These are phyloP conservation scores for Eupithecia abbreviata DNA, from an alignment of 2,888 invertebrate species.

Conservation along the genomic window DNA sequence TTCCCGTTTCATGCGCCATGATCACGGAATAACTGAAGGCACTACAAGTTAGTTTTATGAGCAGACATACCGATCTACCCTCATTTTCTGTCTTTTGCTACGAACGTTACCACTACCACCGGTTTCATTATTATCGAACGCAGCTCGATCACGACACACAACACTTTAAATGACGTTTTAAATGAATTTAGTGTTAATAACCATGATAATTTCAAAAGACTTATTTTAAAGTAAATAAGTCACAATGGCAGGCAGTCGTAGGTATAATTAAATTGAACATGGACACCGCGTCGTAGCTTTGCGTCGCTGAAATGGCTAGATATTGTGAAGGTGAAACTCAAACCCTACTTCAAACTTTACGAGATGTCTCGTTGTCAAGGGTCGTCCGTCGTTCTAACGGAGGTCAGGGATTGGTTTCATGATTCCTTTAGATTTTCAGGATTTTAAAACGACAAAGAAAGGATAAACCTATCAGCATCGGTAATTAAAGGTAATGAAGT, in stretches of 20 bases:
- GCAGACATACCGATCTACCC: no score
- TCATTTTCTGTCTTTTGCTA: no score
- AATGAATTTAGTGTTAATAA: no score
- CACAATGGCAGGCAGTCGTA: not conserved
- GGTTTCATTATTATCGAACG: no score
- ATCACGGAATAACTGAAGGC: no score
- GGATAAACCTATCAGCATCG: not conserved
- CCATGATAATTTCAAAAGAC: no score
- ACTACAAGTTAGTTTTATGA: no score
- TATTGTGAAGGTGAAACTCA: slow-evolving; percentile 14
- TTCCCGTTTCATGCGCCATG: no score
- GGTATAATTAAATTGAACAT: not conserved
- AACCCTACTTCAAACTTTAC: slow-evolving; percentile 26
- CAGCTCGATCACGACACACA: no score
- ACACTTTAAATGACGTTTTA: no score
- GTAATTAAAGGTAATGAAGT: not conserved
- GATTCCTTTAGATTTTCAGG: not conserved
- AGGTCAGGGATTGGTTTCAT: not conserved
- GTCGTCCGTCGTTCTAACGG: not conserved
- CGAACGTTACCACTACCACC: no score
- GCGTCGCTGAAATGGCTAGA: slow-evolving; percentile 25
- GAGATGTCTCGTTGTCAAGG: slow-evolving; percentile 21
- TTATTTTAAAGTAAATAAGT: no score
- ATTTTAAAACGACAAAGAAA: not conserved
- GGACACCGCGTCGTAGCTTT: not conserved